Conservation (phyloP, 2,797 vertebrate species). For the Bovichtus variegatus region DNA sequence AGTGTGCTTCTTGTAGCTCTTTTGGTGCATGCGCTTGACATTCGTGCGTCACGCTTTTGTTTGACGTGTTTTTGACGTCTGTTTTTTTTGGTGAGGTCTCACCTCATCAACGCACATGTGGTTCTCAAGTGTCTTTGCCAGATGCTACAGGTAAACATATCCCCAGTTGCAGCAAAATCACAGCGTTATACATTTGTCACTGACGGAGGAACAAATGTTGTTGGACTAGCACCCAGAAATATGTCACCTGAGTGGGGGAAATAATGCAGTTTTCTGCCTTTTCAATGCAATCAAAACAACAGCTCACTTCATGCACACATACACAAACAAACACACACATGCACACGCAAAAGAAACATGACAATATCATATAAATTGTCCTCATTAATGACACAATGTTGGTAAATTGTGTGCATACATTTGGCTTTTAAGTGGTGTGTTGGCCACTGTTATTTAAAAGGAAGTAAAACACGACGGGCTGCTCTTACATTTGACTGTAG, state of each 20-base stretch:
- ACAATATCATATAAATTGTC: not conserved
- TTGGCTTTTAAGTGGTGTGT: not conserved
- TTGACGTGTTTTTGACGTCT: slow-evolving; percentile 20
- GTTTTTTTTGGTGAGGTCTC: slow-evolving; percentile 20
- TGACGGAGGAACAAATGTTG: slow-evolving; percentile 10
- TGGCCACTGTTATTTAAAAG: not conserved
- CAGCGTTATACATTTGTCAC: slow-evolving; percentile 11
- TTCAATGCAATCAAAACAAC: not conserved
- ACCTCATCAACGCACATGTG: slow-evolving; percentile 27
- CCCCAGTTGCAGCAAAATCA: slow-evolving; percentile 15
- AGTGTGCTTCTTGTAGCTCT: not conserved
- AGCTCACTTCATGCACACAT: not conserved
- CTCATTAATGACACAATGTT: not conserved
- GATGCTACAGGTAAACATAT: slow-evolving; percentile 25
- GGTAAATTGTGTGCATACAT: not conserved
- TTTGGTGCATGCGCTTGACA: slow-evolving; percentile 4
- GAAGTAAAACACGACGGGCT: not conserved
- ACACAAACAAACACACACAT: not conserved
- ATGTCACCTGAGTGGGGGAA: not conserved
- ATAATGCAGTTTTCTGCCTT: not conserved
- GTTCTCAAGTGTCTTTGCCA: slow-evolving; percentile 12
- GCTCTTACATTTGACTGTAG: not conserved
- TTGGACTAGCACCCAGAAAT: slow-evolving; percentile 10
- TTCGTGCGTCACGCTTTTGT: not conserved
- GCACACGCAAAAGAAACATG: not conserved